phyloP scores from a whole-genome alignment of 2,888 invertebrate genomes.

The Amaurobius ferox region DNA sequence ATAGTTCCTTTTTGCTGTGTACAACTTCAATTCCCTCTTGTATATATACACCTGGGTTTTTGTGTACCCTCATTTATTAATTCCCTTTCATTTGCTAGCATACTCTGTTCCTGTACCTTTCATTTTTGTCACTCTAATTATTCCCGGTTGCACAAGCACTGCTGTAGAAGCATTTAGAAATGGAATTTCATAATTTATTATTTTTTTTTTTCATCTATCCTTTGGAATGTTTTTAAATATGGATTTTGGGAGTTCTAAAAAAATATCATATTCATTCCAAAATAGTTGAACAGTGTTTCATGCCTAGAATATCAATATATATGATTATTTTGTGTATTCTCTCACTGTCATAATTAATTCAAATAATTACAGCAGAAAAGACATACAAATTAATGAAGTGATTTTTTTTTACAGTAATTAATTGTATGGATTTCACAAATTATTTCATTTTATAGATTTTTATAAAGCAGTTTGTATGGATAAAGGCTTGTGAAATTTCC shows the following conservation, averaged over 20 bases:
- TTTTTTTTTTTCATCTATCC: not conserved
- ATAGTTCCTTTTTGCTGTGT: conserved; percentile 69
- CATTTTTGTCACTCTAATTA: conserved; percentile 45
- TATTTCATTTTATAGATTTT: too few species aligned
- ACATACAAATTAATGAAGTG: too few species aligned
- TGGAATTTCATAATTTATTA: not conserved
- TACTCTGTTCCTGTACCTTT: conserved; percentile 29
- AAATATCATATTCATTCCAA: conserved; percentile 6
- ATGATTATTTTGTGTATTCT: too few species aligned
- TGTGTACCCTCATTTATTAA: conserved; percentile 14
- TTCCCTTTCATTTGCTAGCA: conserved; percentile 23
- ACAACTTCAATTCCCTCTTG: conserved; percentile 48
- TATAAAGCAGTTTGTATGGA: too few species aligned
- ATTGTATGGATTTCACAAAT: too few species aligned
- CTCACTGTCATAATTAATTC: too few species aligned
- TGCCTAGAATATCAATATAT: not conserved
- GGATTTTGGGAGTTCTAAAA: too few species aligned
- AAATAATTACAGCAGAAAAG: too few species aligned
- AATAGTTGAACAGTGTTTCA: not conserved
- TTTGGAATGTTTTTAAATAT: conserved; percentile 5
- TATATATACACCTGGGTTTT: conserved; percentile 50
- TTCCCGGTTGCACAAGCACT: conserved; percentile 38
- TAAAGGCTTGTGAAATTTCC: too few species aligned
- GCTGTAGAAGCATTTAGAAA: conserved; percentile 13
- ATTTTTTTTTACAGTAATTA: too few species aligned